phyloP scores from a whole-genome alignment of 53 echinoderm and acorn worm genomes.

The Henricia sp. region DNA sequence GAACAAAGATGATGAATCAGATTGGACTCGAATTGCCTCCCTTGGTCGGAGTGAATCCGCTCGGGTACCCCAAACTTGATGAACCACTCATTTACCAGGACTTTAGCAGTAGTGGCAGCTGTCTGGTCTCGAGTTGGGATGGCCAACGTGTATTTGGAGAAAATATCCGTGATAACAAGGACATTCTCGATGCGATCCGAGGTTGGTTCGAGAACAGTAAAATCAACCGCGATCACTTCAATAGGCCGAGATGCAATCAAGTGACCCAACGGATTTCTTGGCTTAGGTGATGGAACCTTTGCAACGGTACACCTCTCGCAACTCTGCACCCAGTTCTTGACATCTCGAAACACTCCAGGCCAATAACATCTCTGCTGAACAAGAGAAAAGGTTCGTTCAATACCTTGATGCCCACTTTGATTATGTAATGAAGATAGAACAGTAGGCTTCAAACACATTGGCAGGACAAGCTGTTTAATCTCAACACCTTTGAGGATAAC shows the following conservation, averaged over 20 bases:
- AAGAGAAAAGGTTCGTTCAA: conserved; percentile 20
- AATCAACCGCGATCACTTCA: conserved; percentile 71
- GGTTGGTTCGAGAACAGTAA: conserved; percentile 64
- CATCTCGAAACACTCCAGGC: conserved; percentile 1
- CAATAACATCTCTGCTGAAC: conserved; percentile 19
- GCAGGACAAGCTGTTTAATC: conserved; percentile 11
- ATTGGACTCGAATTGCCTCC: conserved; percentile 73
- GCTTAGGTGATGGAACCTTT: neutral
- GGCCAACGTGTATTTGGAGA: conserved; percentile 76
- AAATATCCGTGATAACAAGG: conserved; percentile 69
- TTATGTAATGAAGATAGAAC: conserved; percentile 4
- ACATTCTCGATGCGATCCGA: conserved; percentile 70
- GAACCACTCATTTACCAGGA: conserved; percentile 74
- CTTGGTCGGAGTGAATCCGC: conserved; percentile 82
- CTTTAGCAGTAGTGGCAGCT: conserved; percentile 73
- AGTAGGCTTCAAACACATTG: neutral
- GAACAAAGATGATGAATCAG: conserved; percentile 51
- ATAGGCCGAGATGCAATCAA: conserved; percentile 54
- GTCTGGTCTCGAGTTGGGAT: conserved; percentile 75
- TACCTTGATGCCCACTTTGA: conserved; percentile 18
- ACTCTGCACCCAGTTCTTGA: conserved; percentile 10
- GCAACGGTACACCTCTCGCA: neutral
- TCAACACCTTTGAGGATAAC: neutral
- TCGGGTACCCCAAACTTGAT: conserved; percentile 75
- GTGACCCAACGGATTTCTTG: neutral